A percentile compares a stretch with the other conserved stretches of the same genome.
Conservation (phyloP, 1,140 invertebrate species). For the Maniola jurtina region DNA sequence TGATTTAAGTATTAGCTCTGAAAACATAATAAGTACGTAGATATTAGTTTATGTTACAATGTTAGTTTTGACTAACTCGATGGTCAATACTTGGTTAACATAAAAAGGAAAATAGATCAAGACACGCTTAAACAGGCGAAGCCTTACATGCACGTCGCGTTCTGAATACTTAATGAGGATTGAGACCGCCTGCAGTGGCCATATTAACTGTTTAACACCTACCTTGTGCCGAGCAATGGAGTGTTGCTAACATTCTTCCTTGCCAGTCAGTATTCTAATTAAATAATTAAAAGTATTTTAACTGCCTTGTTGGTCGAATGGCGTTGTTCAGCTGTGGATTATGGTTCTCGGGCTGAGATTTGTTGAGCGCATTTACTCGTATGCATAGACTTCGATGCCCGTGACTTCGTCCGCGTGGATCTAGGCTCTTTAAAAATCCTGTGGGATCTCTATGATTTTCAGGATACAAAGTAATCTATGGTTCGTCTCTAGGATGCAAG, state of each 20-base stretch:
- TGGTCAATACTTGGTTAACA: neutral
- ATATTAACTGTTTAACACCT: conserved; percentile 14
- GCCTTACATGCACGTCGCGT: conserved; percentile 29
- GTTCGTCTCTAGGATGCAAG: no score
- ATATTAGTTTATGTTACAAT: no score
- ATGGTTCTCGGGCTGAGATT: no score
- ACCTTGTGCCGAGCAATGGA: neutral
- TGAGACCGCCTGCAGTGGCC: conserved; percentile 27
- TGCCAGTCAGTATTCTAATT: neutral
- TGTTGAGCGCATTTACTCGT: no score
- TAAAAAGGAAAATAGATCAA: conserved; percentile 30
- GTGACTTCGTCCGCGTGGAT: no score
- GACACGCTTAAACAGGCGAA: conserved; percentile 27
- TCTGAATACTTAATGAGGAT: conserved; percentile 37
- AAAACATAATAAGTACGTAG: no score
- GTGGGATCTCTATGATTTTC: no score
- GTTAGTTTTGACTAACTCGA: no score
- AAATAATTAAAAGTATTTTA: neutral
- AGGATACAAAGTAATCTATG: no score
- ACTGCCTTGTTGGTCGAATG: neutral
- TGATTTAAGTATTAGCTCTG: no score
- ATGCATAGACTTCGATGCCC: no score
- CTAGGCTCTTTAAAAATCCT: no score
- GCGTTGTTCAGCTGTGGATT: neutral
- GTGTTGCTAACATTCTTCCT: neutral